Evolutionary conservation across 2,888 invertebrate species (phyloP), one percentile per base, ranked within the genome.

Genomic region (Sminthurinus aureus): DNA sequence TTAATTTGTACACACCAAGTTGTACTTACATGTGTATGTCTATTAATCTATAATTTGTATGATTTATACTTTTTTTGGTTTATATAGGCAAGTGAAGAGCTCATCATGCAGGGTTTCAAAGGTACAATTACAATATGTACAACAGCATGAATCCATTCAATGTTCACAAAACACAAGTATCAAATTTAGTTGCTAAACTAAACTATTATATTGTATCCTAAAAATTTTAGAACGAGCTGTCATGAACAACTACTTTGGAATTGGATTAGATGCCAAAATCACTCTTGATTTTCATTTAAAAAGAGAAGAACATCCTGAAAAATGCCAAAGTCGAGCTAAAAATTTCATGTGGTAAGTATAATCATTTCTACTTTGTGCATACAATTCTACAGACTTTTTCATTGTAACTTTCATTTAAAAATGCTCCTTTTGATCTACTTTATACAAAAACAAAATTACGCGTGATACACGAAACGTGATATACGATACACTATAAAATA

Each of bases 211-310:
- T n/a, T n/a, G n/a, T n/a, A n/a, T n/a, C n/a, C n/a, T n/a, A n/a
- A n/a, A n/a, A n/a, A n/a, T n/a, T n/a, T n/a, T n/a, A n/a, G 98
- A 99, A 91, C 94, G 95, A 88, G 97, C 97, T 89, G 98, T 98
- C 0, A 98, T 99, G 98, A 99, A 98, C 91, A 99, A 99, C 90
- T 99, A 99, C 90, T 98, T 98, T 90, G 98, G 98, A 0, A 98
- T 99, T 89, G 98, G 98, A 0, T 96, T 99, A 86, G 98, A 99
- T 91, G 98, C 98, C 0, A 98, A 99, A 91, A 98, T 99, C 82
- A 96, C 98, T 0, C 91, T 98, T 74, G 98, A 98, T 90, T 99
- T 99, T 90, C 98, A 98, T 90, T 96, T 97, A 89, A 98, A 98
- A 90, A 93, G 98, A 52, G 98, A 98, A 90, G 98, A 98, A 89